Evolutionary conservation across 2,113 vertebrate species (phyloP), one percentile per base, ranked within the genome.

Genomic region (Baryphthengus martii): DNA sequence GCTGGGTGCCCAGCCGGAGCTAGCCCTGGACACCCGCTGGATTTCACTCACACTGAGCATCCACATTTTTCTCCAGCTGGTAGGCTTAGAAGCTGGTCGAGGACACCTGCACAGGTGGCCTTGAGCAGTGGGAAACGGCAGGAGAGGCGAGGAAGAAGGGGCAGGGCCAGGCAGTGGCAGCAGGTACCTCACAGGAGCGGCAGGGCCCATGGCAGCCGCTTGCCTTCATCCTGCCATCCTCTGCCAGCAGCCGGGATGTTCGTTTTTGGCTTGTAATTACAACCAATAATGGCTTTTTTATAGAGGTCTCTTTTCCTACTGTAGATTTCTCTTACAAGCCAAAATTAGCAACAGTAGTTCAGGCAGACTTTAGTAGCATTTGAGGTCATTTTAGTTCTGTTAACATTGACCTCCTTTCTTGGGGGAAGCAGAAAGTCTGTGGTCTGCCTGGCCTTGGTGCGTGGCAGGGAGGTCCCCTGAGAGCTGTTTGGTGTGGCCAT

Each of bases 271-370:
- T 83, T 31, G 25, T 11, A 6, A 49, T 55, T 49, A 58, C 85
- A 49, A 35, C 81, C 66, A 25, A 0, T 39, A 55, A 24, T 17
- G 67, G 42, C n/a, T 83, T 88, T 86, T 56, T 31, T 29, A 37
- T 14, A 1, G 72, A 26, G 42, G 26, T 20, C 9, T 15, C 39
- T 75, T 63, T 66, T 25, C 50, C 68, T 59, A 1, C 59, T 62
- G 25, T 80, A 42, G 68, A 18, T 74, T 58, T 35, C 59, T 76
- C 81, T 56, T 47, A 15, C 20, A 63, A 90, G 80, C 89, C 93
- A 77, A 93, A 90, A 90, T 81, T 39, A 77, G 84, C 93, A 67
- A 91, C 89, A 62, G 75, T 61, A 40, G 88, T 94, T 96, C 95
- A 92, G 82, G 72, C 85, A 84, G 85, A 88, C 79, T 78, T 88